Conservation (phyloP, 2,113 vertebrate genomes). For the Crotalus viridis region DNA sequence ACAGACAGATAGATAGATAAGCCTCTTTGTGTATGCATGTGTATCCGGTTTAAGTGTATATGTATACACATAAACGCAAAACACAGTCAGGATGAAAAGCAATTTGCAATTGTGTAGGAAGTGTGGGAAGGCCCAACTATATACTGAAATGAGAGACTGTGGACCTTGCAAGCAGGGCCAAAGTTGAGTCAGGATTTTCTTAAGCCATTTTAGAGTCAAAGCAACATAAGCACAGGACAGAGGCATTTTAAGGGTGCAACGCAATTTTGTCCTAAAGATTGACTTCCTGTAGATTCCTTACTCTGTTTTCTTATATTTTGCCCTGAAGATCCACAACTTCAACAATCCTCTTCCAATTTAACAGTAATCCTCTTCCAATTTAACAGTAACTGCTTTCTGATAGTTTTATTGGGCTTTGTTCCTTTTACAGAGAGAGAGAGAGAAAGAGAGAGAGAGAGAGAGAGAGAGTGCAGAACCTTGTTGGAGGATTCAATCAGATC, state of each 20-base stretch:
- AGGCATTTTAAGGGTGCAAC: not conserved
- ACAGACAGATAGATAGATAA: too few relatives aligned
- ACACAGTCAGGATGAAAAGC: not conserved
- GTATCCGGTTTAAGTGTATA: not conserved
- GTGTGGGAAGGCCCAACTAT: not conserved
- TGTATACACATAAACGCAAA: not conserved
- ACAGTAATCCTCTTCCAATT: conserved; percentile 32
- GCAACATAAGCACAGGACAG: not conserved
- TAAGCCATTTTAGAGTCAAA: not conserved
- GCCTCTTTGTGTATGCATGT: not conserved
- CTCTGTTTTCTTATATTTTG: conserved; percentile 33
- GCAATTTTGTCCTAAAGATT: not conserved
- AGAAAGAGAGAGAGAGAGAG: conserved; percentile 12
- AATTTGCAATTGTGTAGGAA: not conserved
- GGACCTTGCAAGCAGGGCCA: not conserved
- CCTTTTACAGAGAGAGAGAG: conserved; percentile 31
- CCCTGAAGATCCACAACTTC: conserved; percentile 29
- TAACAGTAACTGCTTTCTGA: conserved; percentile 23
- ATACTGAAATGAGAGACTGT: not conserved
- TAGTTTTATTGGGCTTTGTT: conserved; percentile 13
- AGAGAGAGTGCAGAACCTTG: conserved; percentile 19
- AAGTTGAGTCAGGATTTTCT: not conserved
- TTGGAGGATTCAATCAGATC: not conserved
- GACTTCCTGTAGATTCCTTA: conserved; percentile 30
- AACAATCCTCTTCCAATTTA: conserved; percentile 17